Evolutionary conservation across 2,888 invertebrate genomes (phyloP).

Genomic region (Trachelus iudaicus): DNA sequence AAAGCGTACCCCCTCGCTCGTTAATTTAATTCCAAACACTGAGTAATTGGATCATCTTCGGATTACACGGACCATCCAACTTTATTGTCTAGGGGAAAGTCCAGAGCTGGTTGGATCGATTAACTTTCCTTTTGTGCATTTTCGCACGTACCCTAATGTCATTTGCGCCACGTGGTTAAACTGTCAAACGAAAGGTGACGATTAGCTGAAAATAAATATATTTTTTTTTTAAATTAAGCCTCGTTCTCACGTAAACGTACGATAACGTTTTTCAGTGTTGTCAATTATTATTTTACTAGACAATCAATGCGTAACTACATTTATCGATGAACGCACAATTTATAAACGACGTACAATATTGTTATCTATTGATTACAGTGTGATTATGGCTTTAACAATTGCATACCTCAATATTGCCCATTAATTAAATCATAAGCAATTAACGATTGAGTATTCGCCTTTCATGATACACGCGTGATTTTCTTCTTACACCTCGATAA

Average conservation of each 20-base stretch:
- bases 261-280: too few relatives aligned
- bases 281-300: too few relatives aligned
- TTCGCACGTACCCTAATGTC: background rate
- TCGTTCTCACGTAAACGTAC: too few relatives aligned
- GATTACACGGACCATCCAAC: background rate
- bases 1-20: background rate
- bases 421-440: background rate
- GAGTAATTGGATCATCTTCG: background rate
- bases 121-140: background rate
- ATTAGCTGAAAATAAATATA: too few relatives aligned
- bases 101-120: background rate
- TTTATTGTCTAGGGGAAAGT: background rate
- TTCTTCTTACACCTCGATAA: too few relatives aligned
- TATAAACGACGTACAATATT: background rate
- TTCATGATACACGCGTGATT: too few relatives aligned
- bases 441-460: too few relatives aligned
- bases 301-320: too few relatives aligned
- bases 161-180: background rate
- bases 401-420: background rate
- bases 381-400: background rate
- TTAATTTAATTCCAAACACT: background rate
- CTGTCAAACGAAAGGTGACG: too few relatives aligned
- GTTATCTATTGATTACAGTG: background rate
- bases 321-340: too few relatives aligned
- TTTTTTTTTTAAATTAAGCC: too few relatives aligned